Evolutionary conservation across 2,888 invertebrate species (phyloP).

Genomic region (Leptodirus hochenwartii): DNA sequence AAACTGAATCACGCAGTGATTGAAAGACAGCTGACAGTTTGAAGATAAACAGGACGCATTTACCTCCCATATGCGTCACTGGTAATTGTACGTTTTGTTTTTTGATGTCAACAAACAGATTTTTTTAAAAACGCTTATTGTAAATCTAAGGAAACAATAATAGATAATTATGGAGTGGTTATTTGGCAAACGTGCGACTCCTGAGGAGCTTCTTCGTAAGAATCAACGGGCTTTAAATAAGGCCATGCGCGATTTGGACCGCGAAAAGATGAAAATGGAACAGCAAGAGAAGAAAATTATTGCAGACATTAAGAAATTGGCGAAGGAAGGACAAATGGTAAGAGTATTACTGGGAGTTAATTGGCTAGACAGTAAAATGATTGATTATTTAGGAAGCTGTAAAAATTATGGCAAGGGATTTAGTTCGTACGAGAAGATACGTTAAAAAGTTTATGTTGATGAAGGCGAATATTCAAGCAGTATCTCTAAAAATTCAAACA

Average conservation of each 20-base stretch:
- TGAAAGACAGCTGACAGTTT: not conserved
- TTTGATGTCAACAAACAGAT: too few relatives aligned
- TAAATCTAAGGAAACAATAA: too few relatives aligned
- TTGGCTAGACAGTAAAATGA: not conserved
- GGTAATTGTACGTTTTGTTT: too few relatives aligned
- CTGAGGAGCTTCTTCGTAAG: conserved; percentile 95
- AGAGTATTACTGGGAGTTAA: conserved; percentile 9
- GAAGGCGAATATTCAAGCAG: conserved; percentile 89
- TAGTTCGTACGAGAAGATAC: conserved; percentile 88
- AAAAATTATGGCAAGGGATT: conserved; percentile 98
- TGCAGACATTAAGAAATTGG: conserved; percentile 94
- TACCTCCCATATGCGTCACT: not conserved
- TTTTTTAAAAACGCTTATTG: too few relatives aligned
- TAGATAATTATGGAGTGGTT: conserved; percentile 68
- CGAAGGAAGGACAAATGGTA: conserved; percentile 98
- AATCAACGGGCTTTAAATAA: conserved; percentile 96
- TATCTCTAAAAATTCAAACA: conserved; percentile 15
- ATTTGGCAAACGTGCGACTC: conserved; percentile 90
- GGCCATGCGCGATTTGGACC: conserved; percentile 94
- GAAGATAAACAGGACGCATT: conserved; percentile 1
- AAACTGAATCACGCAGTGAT: too few relatives aligned
- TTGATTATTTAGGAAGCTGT: conserved; percentile 72
- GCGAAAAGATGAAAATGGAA: conserved; percentile 90
- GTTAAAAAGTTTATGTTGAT: conserved; percentile 98
- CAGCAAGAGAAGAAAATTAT: conserved; percentile 98